Conservation (phyloP, 2,888 invertebrate genomes). For the Ellobium chinense region DNA sequence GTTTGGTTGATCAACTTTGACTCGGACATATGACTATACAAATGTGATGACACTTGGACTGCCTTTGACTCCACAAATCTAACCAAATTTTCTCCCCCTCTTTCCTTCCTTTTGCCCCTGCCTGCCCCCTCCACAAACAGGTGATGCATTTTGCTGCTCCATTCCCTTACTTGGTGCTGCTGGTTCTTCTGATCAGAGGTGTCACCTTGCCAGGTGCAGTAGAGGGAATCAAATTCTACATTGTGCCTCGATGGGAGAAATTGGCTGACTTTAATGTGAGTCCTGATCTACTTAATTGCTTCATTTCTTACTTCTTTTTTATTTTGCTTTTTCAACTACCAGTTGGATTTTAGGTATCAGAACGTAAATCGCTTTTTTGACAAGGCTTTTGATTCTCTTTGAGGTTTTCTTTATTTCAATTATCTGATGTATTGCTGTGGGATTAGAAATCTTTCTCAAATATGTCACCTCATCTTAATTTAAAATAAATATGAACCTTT, state of each 20-base stretch:
- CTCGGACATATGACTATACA: neutral
- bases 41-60: neutral
- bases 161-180: slow-evolving; percentile 70
- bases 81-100: too few relatives aligned
- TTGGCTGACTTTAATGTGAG: slow-evolving; percentile 68
- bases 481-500: too few relatives aligned
- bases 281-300: neutral
- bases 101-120: neutral
- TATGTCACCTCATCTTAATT: too few relatives aligned
- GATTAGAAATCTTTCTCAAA: too few relatives aligned
- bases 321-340: too few relatives aligned
- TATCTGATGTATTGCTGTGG: too few relatives aligned
- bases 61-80: too few relatives aligned
- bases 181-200: slow-evolving; percentile 68
- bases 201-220: slow-evolving; percentile 68
- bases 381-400: too few relatives aligned
- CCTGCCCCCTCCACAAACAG: slow-evolving; percentile 58
- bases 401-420: too few relatives aligned
- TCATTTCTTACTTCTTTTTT: too few relatives aligned
- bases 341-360: too few relatives aligned
- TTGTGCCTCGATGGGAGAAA: slow-evolving; percentile 71
- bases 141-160: slow-evolving; percentile 77
- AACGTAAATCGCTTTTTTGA: too few relatives aligned
- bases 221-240: slow-evolving; percentile 72
- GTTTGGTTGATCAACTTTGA: neutral